phyloP scores from a whole-genome alignment of 1,140 invertebrate species.

The Aphelenchoides avenae region DNA sequence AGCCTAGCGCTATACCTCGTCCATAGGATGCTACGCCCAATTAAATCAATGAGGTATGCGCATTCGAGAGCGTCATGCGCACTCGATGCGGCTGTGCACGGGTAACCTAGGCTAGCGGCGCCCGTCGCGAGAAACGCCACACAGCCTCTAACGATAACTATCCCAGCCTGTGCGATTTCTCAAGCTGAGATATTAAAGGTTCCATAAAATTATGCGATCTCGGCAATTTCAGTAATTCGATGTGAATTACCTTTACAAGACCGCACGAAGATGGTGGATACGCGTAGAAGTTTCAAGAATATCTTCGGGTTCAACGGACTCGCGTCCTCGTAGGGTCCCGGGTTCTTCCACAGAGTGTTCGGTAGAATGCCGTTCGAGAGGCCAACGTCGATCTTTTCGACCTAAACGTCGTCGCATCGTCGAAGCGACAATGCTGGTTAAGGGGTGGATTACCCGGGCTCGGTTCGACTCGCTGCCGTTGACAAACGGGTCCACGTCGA shows the following conservation, averaged over 20 bases:
- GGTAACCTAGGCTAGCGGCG: no score
- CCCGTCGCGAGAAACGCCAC: no score
- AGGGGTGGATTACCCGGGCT: constrained; percentile 4
- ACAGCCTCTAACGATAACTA: no score
- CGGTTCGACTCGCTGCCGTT: constrained; percentile 15
- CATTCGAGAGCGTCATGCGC: no score
- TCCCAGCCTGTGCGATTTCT: no score
- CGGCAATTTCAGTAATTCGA: no score
- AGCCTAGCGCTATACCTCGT: no score
- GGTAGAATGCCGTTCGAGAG: constrained; percentile 25
- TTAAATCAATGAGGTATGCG: no score
- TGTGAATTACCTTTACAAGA: constrained; percentile 42
- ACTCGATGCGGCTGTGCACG: no score
- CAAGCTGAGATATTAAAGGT: no score
- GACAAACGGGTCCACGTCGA: constrained; percentile 44
- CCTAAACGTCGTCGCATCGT: constrained; percentile 7
- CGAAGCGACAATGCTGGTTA: constrained; percentile 10
- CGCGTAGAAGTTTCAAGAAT: constrained; percentile 34
- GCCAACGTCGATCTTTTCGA: constrained; percentile 29
- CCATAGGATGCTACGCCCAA: no score
- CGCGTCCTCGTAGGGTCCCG: constrained; percentile 49
- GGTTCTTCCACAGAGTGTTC: constrained; percentile 46
- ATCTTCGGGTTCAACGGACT: constrained; percentile 51
- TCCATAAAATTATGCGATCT: no score
- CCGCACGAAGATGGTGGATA: constrained; percentile 42